Base-by-base conservation (phyloP, 1,140 invertebrate genomes). In the Drosophila micromelanica region DNA sequence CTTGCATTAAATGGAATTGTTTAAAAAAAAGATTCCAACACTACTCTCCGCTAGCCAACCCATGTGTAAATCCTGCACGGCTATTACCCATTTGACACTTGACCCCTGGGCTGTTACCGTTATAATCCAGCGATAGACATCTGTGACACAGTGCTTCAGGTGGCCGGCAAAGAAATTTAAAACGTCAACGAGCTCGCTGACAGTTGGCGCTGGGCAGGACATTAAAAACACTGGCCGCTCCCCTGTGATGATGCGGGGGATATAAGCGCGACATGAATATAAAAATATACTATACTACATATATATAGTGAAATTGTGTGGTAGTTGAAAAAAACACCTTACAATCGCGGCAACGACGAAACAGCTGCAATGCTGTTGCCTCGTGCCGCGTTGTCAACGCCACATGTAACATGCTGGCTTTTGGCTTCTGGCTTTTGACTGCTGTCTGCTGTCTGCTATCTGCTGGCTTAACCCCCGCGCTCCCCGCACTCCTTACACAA, bases 141-240 rank as follows among this genome's bases (percentile, higher is more conserved):
- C 49, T 54, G 11, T 40, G 59, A 32, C 40, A 37, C 11, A 40
- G 46, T 48, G 59, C 40, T 70, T 70, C 74, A 57, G 60, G 73
- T 73, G 60, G 67, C 38, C 32, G 27, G 49, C 49, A 51, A 70
- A 48, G 49, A 74, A 74, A 74, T 74, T 57, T 67, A 77, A 78
- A 75, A 61, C 71, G 61, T 75, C 75, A 78, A 75, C 75, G 51
- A 63, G 64, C 70, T 48, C 70, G 82, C 78, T 76, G 78, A 81
- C 81, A 86, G 81, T 85, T 85, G 81, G 54, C 81, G 57, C 81
- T 63, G 42, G 76, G 80, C 81, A 86, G 81, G 77, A 87, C 70
- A 81, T 73, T 60, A 74, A 80, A 80, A 74, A 64, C 56, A 49
- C 38, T 17, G 40, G 52, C 12, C 12, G 62, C 46, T 23, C 71